These are phyloP conservation scores for Galagoides demidoff DNA, from an alignment of 2,797 vertebrate genomes.

Conservation along the genomic window DNA sequence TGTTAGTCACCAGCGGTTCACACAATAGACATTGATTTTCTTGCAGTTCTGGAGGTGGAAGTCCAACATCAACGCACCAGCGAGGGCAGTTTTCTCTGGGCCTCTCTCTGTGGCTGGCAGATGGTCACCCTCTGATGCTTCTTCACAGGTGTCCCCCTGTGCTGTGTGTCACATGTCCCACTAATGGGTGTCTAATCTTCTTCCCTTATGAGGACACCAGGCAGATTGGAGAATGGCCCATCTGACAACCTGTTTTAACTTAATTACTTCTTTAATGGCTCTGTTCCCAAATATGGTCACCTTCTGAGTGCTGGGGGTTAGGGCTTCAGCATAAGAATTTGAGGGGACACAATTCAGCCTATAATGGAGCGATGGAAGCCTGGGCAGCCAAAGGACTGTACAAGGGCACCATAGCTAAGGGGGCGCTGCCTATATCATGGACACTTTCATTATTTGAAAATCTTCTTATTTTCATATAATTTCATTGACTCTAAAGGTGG, in stretches of 20 bases:
- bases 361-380: not conserved
- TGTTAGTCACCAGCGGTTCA: not conserved
- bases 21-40: not conserved
- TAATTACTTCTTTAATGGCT: not conserved
- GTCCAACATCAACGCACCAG: not conserved
- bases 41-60: not conserved
- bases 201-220: not conserved
- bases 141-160: not conserved
- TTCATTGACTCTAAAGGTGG: not conserved
- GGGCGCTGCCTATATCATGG: not conserved
- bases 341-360: not conserved
- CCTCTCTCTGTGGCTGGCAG: not conserved
- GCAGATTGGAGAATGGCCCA: not conserved
- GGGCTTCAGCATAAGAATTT: not conserved
- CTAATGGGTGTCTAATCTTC: not conserved
- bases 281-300: not conserved
- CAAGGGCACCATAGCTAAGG: not conserved
- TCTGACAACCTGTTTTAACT: not conserved
- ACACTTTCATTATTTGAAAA: not conserved
- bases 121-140: not conserved
- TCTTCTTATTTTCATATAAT: not conserved
- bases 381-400: not conserved
- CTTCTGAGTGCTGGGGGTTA: not conserved
- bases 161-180: not conserved
- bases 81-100: not conserved